Evolutionary conservation across 2,888 invertebrate species (phyloP).

Genomic region (Xylota segnis): DNA sequence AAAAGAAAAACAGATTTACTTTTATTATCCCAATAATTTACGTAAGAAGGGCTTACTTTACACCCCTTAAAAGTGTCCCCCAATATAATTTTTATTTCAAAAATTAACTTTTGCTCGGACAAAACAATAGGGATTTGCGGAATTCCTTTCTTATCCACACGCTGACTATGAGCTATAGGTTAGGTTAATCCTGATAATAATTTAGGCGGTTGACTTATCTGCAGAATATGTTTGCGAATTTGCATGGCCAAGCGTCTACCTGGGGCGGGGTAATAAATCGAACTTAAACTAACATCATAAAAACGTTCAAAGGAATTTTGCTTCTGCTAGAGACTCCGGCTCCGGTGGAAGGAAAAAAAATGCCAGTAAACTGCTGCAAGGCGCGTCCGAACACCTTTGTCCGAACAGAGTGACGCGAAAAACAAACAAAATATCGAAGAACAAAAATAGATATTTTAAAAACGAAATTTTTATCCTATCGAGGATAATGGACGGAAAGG

Average conservation of each 20-base stretch:
- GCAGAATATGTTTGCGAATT: slow-evolving; percentile 12
- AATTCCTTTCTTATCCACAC: neutral
- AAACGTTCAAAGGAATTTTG: slow-evolving; percentile 42
- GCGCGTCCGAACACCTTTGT: neutral
- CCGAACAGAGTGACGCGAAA: slow-evolving; percentile 21
- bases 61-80: neutral
- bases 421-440: slow-evolving; percentile 38
- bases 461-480: slow-evolving; percentile 12
- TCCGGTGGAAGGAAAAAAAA: neutral
- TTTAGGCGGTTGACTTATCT: slow-evolving; percentile 10
- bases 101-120: neutral
- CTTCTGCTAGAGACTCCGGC: slow-evolving; percentile 48
- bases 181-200: neutral
- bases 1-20: neutral
- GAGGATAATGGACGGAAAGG: slow-evolving; percentile 20
- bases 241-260: slow-evolving; percentile 27
- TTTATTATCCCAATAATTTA: slow-evolving; percentile 9
- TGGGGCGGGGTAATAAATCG: slow-evolving; percentile 41
- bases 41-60: neutral
- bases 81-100: neutral
- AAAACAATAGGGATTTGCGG: neutral
- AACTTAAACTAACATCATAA: slow-evolving; percentile 64
- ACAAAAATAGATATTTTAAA: slow-evolving; percentile 13
- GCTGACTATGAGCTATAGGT: neutral
- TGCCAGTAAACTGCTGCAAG: slow-evolving; percentile 23